Percentiles rank a stretch among this genome's conserved stretches.
These are phyloP conservation scores for sheep (Ovis aries) DNA, from an alignment of 2,113 vertebrate species.

Conservation along the genomic window DNA sequence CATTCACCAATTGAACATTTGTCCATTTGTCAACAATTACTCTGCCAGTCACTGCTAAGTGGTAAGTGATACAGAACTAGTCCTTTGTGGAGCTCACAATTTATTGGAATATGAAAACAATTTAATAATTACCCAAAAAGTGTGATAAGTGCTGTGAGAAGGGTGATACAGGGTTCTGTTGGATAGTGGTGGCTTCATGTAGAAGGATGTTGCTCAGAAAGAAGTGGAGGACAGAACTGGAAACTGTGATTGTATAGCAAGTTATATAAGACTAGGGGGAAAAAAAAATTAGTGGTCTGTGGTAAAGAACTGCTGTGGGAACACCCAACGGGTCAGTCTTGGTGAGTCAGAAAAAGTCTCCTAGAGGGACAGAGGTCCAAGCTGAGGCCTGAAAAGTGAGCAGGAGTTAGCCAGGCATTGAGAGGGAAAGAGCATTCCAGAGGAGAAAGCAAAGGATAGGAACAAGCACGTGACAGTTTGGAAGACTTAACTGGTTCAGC, in stretches of 20 bases:
- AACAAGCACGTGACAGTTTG: not conserved
- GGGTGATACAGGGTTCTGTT: not conserved
- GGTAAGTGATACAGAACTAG: not conserved
- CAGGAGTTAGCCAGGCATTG: not conserved
- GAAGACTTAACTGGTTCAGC: not conserved
- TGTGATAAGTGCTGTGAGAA: not conserved
- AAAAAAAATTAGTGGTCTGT: not conserved
- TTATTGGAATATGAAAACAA: not conserved
- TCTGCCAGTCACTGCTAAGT: not conserved
- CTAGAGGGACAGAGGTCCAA: not conserved
- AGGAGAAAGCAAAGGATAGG: not conserved
- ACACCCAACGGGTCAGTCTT: not conserved
- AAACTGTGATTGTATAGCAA: not conserved
- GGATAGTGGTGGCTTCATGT: not conserved
- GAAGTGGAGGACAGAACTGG: not conserved
- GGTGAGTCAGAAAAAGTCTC: not conserved
- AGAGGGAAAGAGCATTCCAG: not conserved
- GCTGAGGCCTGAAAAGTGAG: not conserved
- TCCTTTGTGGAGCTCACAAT: not conserved
- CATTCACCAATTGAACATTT: not conserved
- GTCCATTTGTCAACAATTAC: not conserved
- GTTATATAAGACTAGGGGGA: not conserved
- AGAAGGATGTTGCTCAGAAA: not conserved
- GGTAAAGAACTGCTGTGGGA: not conserved
- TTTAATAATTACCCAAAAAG: not conserved